Evolutionary conservation across 2,888 invertebrate species (phyloP), one percentile per base, ranked within the genome.

Genomic region (Eurois occulta): DNA sequence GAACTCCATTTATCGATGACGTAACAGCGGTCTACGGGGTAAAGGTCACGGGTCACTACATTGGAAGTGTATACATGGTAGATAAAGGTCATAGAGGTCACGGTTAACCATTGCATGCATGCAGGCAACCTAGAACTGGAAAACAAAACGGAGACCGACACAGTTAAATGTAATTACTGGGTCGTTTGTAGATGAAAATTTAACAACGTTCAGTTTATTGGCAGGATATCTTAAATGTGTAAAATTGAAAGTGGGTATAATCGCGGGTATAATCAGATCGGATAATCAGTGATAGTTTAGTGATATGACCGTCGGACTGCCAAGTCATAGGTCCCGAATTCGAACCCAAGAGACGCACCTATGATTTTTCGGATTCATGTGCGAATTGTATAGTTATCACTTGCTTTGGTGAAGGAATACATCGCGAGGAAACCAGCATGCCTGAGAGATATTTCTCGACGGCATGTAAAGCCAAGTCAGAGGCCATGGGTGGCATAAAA

Each of bases 91-190:
- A 38, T 46, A 32, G n/a, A 62, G 48, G 62, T 73, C 75, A 72
- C 6, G 18, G 62, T 13, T 48, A 32, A n/a, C 18, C 28, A 62
- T 48, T 62, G 46, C 18, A 46, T 46, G n/a, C 28, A 46, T 72
- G 38, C 60, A 60, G 11, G 28, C 5, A 28, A 13, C n/a, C 32
- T 35, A 46, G n/a, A 24, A 28, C 2, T 28, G 58, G 16, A 28
- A 4, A n/a, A n/a, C n/a, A n/a, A n/a, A 68, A 21, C 16, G 13
- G 7, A 38, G 28, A 48, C 48, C 35, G 41, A 28, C 48, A 43
- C 69, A 65, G 67, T 73, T 80, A 35, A 78, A 79, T 67, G 16
- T 62, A 62, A 77, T 77, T 62, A 68, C 28, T 10, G 35, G 41
- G 4, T 62, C 68, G 68, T 77, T 77, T 62, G 18, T 68, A 43